Percentiles rank a stretch among this genome's conserved stretches.
Conservation (phyloP, 64 coral and sea anemone species). For the Hydrozoanthus tunicans region DNA sequence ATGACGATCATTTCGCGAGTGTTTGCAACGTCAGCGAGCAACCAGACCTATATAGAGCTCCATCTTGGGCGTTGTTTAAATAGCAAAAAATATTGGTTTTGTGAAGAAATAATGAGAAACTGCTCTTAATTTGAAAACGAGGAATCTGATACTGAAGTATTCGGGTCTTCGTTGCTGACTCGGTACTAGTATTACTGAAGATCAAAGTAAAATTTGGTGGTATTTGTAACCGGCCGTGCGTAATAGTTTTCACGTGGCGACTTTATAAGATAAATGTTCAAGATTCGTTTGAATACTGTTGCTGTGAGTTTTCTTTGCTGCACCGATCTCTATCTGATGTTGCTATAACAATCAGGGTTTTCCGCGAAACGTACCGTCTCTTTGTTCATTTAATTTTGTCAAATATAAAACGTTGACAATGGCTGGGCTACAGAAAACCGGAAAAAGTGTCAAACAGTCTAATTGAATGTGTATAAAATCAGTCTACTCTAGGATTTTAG, state of each 20-base stretch:
- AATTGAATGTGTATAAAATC: not conserved
- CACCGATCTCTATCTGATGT: not conserved
- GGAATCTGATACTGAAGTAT: not conserved
- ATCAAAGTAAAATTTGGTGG: not conserved
- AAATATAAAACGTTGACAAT: not conserved
- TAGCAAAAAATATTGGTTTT: not conserved
- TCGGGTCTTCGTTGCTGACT: not conserved
- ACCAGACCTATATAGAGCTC: not conserved
- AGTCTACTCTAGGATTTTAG: not conserved
- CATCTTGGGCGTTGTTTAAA: conserved; percentile 54
- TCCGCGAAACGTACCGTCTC: not conserved
- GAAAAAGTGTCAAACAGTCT: conserved; percentile 4
- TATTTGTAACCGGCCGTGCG: not conserved
- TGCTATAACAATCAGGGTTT: conserved; percentile 32
- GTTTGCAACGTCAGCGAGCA: conserved; percentile 15
- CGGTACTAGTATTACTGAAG: not conserved
- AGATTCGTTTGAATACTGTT: not conserved
- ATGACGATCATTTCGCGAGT: not conserved
- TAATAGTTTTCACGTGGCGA: not conserved
- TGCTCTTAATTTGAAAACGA: not conserved
- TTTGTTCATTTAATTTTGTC: not conserved
- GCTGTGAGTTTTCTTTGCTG: not conserved
- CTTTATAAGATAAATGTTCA: not conserved
- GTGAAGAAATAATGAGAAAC: not conserved
- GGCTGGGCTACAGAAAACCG: not conserved